A percentile compares a stretch with the other conserved stretches of the same genome.
Evolutionary conservation across 2,113 vertebrate genomes (phyloP).

Genomic region (Hucho hucho): DNA sequence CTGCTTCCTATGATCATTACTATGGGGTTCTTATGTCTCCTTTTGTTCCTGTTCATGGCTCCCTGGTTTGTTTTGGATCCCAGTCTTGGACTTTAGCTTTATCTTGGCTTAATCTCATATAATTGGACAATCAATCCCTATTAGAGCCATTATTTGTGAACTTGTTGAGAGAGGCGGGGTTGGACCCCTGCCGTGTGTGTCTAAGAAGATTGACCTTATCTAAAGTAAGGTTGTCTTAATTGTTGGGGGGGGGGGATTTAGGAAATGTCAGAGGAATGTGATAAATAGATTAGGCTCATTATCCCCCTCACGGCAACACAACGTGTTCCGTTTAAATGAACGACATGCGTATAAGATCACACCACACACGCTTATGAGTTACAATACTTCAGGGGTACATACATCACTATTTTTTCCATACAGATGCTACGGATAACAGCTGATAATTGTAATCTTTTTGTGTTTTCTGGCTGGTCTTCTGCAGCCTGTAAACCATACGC

Average conservation of each 20-base stretch:
- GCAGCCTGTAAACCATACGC: too few species aligned
- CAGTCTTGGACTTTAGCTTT: constrained; percentile 54
- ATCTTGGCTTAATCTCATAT: constrained; percentile 63
- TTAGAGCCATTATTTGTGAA: constrained; percentile 57
- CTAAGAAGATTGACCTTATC: background rate
- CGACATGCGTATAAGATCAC: background rate
- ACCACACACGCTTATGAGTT: background rate
- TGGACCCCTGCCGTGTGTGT: background rate
- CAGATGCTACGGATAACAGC: too few species aligned
- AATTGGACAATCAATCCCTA: constrained; percentile 60
- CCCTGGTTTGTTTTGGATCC: constrained; percentile 61
- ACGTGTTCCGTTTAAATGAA: background rate
- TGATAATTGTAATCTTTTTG: too few species aligned
- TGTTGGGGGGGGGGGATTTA: background rate
- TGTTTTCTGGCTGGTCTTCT: too few species aligned
- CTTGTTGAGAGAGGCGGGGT: constrained; percentile 38
- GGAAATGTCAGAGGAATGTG: constrained; percentile 1
- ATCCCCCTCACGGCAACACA: background rate
- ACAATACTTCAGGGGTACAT: background rate
- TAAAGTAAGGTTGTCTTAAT: background rate
- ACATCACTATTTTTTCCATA: too few species aligned
- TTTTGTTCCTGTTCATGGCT: background rate
- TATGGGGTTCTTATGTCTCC: background rate
- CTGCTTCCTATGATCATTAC: background rate
- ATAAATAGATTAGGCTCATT: constrained; percentile 4